A percentile compares a stretch with the other conserved stretches of the same genome.
phyloP scores from a whole-genome alignment of 92 coral and sea anemone genomes.

The Actinostola sp. region DNA sequence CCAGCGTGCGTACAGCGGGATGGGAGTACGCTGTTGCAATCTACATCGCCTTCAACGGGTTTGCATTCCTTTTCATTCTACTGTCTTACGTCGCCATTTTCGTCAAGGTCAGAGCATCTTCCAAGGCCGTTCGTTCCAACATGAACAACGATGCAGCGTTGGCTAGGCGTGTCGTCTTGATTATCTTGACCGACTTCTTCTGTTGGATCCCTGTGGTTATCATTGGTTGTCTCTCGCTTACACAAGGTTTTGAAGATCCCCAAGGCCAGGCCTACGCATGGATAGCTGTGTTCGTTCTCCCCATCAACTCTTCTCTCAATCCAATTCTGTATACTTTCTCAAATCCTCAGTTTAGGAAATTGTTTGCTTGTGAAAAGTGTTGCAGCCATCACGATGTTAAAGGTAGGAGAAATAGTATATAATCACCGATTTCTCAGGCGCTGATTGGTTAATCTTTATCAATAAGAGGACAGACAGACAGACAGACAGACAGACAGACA shows the following conservation, averaged over 20 bases:
- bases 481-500: no score
- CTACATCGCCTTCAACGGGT: conserved; percentile 57
- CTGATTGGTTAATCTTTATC: no score
- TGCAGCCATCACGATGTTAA: neutral
- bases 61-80: conserved; percentile 58
- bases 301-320: conserved; percentile 21
- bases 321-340: conserved; percentile 27
- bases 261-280: conserved; percentile 26
- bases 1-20: conserved; percentile 59
- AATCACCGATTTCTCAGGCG: no score
- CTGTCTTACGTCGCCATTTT: conserved; percentile 57
- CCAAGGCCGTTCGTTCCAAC: conserved; percentile 57
- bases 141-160: conserved; percentile 68
- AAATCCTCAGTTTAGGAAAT: conserved; percentile 25
- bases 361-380: neutral
- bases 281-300: conserved; percentile 37
- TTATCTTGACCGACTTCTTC: conserved; percentile 67
- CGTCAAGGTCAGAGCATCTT: conserved; percentile 31
- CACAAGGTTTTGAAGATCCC: conserved; percentile 7
- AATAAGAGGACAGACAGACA: no score
- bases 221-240: conserved; percentile 27
- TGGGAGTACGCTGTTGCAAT: conserved; percentile 68
- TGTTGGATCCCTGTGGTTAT: conserved; percentile 89
- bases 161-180: conserved; percentile 67
- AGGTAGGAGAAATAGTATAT: no score